phyloP scores from a whole-genome alignment of 35 echinoderm and acorn worm species.

The Strongylocentrotus purpuratus region DNA sequence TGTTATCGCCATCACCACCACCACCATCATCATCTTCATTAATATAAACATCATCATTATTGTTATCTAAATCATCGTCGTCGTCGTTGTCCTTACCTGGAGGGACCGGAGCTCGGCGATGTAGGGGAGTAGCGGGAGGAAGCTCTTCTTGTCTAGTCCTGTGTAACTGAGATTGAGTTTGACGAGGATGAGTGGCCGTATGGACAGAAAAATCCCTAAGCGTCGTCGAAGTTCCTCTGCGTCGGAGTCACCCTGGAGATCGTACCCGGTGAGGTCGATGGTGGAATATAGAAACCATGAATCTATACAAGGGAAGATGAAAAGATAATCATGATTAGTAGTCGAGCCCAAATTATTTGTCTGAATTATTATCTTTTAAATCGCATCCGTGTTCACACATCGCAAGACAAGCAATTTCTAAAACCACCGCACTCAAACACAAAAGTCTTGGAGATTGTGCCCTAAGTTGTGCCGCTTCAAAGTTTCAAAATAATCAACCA shows the following conservation, averaged over 20 bases:
- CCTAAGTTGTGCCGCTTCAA: no score
- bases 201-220: neutral
- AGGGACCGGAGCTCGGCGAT: neutral
- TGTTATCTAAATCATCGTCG: neutral
- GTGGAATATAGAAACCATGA: neutral
- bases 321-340: neutral
- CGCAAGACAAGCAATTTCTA: no score
- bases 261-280: constrained; percentile 10
- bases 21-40: no score
- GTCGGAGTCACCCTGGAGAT: neutral
- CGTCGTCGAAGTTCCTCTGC: neutral
- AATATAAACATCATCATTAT: neutral
- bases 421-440: no score
- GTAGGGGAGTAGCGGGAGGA: neutral
- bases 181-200: neutral
- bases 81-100: neutral
- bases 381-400: no score
- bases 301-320: neutral
- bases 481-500: no score
- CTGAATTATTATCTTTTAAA: no score
- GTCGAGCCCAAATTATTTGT: no score
- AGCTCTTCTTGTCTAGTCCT: neutral
- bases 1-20: no score
- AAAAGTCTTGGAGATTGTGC: no score
- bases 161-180: constrained; percentile 26